These are phyloP conservation scores for Tetramorium simillimum DNA, from an alignment of 1,140 invertebrate species.

Conservation along the genomic window DNA sequence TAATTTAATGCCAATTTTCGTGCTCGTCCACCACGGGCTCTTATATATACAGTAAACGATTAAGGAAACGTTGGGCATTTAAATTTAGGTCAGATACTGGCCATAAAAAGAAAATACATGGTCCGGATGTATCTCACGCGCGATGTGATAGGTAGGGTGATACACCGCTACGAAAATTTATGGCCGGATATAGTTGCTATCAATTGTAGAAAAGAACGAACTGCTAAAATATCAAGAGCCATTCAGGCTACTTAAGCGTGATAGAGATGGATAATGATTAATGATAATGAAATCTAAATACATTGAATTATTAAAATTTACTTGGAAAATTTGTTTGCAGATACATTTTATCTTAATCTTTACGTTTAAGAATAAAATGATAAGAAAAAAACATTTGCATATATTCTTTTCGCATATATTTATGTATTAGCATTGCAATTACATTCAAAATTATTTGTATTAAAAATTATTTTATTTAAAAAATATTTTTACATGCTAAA, in stretches of 20 bases:
- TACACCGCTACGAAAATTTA: constrained; percentile 39
- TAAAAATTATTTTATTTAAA: not conserved
- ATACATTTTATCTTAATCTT: not conserved
- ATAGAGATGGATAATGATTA: not conserved
- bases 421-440: not conserved
- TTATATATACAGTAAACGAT: constrained; percentile 38
- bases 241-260: not conserved
- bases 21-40: not conserved
- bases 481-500: not conserved
- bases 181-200: constrained; percentile 30
- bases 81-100: constrained; percentile 72
- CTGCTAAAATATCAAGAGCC: not conserved
- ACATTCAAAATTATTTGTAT: not conserved
- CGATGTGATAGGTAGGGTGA: constrained; percentile 53
- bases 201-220: constrained; percentile 28
- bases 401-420: not conserved
- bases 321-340: not conserved
- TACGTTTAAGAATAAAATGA: not conserved
- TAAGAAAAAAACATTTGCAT: not conserved
- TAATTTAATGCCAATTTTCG: not conserved
- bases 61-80: constrained; percentile 57
- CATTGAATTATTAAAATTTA: constrained; percentile 17
- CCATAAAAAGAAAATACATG: constrained; percentile 46
- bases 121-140: constrained; percentile 70
- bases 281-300: not conserved